A percentile compares a stretch with the other conserved stretches of the same genome.
Evolutionary conservation across 2,888 invertebrate genomes (phyloP).

Genomic region (Xanthia icteritia): DNA sequence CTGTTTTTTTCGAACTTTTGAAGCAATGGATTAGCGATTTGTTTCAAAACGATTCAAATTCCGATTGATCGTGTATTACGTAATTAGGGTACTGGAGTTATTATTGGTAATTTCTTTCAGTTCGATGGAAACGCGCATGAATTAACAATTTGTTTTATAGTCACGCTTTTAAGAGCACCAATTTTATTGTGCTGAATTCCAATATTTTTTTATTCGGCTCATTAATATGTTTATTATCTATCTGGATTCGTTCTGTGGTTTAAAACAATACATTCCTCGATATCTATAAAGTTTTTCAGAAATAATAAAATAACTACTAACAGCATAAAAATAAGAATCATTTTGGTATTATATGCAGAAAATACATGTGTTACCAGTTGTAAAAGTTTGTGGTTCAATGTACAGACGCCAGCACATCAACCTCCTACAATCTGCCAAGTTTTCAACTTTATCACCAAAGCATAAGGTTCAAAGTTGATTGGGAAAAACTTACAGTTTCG

Average conservation of each 20-base stretch:
- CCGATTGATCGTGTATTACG: no score
- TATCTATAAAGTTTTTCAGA: background rate
- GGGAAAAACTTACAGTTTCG: no score
- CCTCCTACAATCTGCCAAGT: no score
- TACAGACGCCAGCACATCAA: no score
- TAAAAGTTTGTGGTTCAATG: no score
- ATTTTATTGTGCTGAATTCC: background rate
- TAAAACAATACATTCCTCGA: conserved; percentile 1
- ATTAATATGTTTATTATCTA: background rate
- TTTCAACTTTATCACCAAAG: no score
- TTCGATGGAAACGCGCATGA: conserved; percentile 8
- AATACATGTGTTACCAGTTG: no score
- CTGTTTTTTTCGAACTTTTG: no score
- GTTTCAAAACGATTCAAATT: no score
- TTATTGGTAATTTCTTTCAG: conserved; percentile 27
- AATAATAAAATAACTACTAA: background rate
- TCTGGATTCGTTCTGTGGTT: conserved; percentile 5
- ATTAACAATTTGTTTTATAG: conserved; percentile 31
- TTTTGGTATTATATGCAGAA: no score
- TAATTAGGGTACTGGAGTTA: background rate
- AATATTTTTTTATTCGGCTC: background rate
- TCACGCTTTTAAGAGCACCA: conserved; percentile 9
- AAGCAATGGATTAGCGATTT: no score
- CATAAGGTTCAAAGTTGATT: no score
- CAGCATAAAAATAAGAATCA: background rate